These are phyloP conservation scores for Chondrilla cf. caribensis DNA, from an alignment of 37 sponge, comb jelly and placozoan species.

Conservation along the genomic window DNA sequence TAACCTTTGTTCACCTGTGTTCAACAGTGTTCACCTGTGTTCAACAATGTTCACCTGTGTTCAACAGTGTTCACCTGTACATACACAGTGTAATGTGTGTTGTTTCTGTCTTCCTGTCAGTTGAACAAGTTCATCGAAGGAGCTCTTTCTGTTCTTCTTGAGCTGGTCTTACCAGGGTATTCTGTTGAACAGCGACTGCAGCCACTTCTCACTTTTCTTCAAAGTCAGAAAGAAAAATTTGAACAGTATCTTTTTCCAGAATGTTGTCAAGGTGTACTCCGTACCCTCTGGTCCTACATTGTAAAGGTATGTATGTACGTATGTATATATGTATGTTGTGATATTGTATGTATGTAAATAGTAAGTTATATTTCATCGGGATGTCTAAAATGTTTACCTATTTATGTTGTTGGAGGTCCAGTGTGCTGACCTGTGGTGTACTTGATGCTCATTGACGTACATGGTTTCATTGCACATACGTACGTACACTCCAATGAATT, in stretches of 20 bases:
- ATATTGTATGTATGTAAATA: neutral
- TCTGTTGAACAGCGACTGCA: constrained; percentile 57
- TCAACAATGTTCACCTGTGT: no score
- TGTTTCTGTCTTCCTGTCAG: constrained; percentile 24
- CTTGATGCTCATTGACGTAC: no score
- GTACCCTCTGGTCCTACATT: constrained; percentile 50
- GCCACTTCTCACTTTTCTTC: constrained; percentile 52
- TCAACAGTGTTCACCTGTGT: no score
- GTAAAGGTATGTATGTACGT: constrained; percentile 33
- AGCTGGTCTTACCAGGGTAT: constrained; percentile 46
- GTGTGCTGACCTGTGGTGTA: no score
- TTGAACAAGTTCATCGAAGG: constrained; percentile 70
- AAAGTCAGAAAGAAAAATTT: constrained; percentile 45
- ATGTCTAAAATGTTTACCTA: neutral
- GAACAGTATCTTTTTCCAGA: constrained; percentile 64
- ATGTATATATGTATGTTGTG: neutral
- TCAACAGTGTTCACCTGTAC: no score
- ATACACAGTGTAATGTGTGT: no score
- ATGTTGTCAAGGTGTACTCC: constrained; percentile 33
- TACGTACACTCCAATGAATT: no score
- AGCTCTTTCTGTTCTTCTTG: constrained; percentile 57
- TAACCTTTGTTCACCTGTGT: no score
- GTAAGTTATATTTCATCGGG: neutral
- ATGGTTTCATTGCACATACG: no score
- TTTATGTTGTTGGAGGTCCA: no score